phyloP scores from a whole-genome alignment of 2,113 vertebrate species.

The Hystrix brachyura region DNA sequence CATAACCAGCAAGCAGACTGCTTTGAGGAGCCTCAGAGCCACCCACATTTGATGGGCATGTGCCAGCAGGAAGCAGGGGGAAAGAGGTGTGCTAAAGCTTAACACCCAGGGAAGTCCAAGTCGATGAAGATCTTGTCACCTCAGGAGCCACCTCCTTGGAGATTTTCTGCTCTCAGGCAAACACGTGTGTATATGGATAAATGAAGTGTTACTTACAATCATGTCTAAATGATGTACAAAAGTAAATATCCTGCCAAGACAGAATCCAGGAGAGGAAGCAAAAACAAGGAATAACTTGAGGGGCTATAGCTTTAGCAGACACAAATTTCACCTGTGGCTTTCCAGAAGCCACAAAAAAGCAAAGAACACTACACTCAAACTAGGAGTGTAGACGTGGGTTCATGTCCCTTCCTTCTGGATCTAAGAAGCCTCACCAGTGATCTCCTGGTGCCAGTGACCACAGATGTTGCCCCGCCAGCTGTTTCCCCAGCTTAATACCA shows the following conservation, averaged over 20 bases:
- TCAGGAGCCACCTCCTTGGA: not conserved
- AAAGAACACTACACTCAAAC: not conserved
- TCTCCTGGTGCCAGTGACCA: not conserved
- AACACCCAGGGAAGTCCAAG: not conserved
- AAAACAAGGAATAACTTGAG: not conserved
- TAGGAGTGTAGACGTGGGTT: not conserved
- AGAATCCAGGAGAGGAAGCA: not conserved
- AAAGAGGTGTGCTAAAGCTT: not conserved
- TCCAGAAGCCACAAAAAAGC: not conserved
- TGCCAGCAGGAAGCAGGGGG: not conserved
- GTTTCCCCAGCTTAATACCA: not conserved
- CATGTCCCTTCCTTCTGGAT: not conserved
- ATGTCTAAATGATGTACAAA: constrained; percentile 15
- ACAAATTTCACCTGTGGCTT: not conserved
- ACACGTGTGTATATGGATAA: constrained; percentile 56
- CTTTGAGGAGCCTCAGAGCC: not conserved
- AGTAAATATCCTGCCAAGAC: constrained; percentile 61
- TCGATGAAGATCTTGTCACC: not conserved
- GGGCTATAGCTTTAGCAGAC: not conserved
- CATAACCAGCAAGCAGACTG: not conserved
- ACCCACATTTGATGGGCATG: fast-evolving
- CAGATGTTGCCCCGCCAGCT: not conserved
- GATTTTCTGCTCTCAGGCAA: constrained; percentile 3
- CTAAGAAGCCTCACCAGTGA: not conserved
- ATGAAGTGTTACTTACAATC: constrained; percentile 48